Evolutionary conservation across 64 coral and sea anemone genomes (phyloP).

Genomic region (Pachyseris speciosa): DNA sequence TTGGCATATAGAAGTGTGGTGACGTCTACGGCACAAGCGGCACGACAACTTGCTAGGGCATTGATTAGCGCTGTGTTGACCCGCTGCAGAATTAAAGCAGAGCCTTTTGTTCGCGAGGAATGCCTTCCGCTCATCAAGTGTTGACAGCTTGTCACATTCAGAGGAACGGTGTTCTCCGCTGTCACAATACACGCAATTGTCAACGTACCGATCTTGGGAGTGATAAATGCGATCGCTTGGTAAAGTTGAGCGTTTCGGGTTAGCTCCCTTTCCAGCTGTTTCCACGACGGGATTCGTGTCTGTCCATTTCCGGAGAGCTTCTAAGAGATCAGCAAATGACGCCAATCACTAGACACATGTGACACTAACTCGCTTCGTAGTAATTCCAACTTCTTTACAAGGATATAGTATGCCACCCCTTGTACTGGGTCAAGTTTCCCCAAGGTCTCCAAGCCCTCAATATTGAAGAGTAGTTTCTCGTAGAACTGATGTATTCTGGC

Average conservation of each 20-base stretch:
- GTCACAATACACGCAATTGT: constrained; percentile 29
- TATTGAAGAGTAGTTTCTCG: constrained; percentile 29
- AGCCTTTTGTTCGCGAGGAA: constrained; percentile 6
- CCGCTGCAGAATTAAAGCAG: constrained; percentile 37
- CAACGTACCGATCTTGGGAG: background rate
- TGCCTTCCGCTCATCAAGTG: background rate
- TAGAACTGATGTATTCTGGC: constrained; percentile 30
- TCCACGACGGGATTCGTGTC: constrained; percentile 49
- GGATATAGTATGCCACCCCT: constrained; percentile 10
- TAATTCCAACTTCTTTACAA: constrained; percentile 26
- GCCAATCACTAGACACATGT: background rate
- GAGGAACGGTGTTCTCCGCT: constrained; percentile 26
- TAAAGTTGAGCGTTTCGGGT: background rate
- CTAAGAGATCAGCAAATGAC: constrained; percentile 11
- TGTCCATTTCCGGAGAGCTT: constrained; percentile 34
- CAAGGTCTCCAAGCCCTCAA: constrained; percentile 32
- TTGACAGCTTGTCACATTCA: background rate
- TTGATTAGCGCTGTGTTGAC: constrained; percentile 23
- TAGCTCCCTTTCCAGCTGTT: too few species aligned
- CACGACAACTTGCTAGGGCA: constrained; percentile 34
- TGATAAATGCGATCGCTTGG: background rate
- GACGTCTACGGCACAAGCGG: constrained; percentile 17
- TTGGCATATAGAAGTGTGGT: constrained; percentile 66
- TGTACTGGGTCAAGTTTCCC: background rate
- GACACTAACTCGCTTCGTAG: constrained; percentile 13